A percentile compares a stretch with the other conserved stretches of the same genome.
Evolutionary conservation across 2,797 vertebrate species (phyloP).

Genomic region (Myotis myotis): DNA sequence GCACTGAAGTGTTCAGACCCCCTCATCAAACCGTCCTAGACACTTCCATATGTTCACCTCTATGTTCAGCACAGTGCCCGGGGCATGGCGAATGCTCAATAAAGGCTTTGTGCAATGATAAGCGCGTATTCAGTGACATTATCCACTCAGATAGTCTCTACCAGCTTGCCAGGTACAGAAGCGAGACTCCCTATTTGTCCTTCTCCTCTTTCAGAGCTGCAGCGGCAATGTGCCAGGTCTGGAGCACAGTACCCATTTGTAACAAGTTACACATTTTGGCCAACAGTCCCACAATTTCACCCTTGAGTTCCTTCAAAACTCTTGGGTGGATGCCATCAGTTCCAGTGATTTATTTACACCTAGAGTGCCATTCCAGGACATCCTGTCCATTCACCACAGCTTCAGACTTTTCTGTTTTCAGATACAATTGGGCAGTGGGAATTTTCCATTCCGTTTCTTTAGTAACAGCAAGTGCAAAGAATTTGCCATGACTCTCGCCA

Average conservation of each 20-base stretch:
- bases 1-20: background rate
- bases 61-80: background rate
- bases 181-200: slow-evolving; percentile 45
- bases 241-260: slow-evolving; percentile 70
- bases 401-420: slow-evolving; percentile 49
- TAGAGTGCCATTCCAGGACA: slow-evolving; percentile 73
- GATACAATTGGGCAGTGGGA: slow-evolving; percentile 14
- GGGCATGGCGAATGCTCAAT: background rate
- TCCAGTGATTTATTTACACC: slow-evolving; percentile 71
- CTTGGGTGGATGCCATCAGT: slow-evolving; percentile 69
- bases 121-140: background rate
- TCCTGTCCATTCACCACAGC: slow-evolving; percentile 57
- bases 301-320: slow-evolving; percentile 74
- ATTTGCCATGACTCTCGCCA: background rate
- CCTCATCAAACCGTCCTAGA: background rate
- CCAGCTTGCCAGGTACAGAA: slow-evolving; percentile 58
- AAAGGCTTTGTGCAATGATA: background rate
- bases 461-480: background rate
- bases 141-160: background rate
- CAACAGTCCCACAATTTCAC: slow-evolving; percentile 70
- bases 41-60: background rate
- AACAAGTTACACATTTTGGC: slow-evolving; percentile 70
- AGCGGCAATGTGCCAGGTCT: slow-evolving; percentile 60
- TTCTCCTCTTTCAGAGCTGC: slow-evolving; percentile 57
- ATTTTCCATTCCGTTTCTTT: slow-evolving; percentile 36